Conservation (phyloP, 2,113 vertebrate species). For the Strix aluco region DNA sequence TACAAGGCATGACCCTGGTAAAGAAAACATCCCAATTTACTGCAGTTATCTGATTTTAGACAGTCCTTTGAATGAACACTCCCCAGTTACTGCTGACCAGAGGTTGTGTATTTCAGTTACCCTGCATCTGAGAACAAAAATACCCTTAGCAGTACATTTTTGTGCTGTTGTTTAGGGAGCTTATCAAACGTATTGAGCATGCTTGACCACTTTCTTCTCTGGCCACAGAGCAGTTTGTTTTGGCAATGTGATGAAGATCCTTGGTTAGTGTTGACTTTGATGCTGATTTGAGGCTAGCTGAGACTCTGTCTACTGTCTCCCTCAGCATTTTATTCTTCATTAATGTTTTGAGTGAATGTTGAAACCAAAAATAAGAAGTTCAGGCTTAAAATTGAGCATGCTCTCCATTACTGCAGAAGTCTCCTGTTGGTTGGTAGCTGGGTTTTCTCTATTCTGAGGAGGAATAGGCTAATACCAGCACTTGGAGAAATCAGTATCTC, state of each 20-base stretch:
- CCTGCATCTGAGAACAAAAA: neutral
- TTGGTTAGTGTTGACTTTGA: neutral
- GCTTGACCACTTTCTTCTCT: neutral
- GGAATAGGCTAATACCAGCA: neutral
- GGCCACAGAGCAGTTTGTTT: constrained; percentile 24
- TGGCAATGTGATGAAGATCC: neutral
- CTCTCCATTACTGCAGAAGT: neutral
- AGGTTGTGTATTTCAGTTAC: neutral
- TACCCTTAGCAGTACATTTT: constrained; percentile 18
- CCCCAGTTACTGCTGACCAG: neutral
- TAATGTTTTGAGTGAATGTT: neutral
- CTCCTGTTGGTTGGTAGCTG: neutral
- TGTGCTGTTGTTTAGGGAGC: constrained; percentile 10
- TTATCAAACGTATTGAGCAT: neutral
- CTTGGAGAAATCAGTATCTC: neutral
- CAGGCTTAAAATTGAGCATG: neutral
- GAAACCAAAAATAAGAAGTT: neutral
- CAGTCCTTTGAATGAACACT: neutral
- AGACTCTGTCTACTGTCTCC: neutral
- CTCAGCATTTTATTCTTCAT: neutral
- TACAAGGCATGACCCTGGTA: neutral
- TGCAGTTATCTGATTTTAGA: neutral
- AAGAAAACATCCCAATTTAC: neutral
- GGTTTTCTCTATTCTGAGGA: neutral
- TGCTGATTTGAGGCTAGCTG: neutral